These are phyloP conservation scores for Acipenser oxyrinchus DNA, from an alignment of 2,797 vertebrate species.

Conservation along the genomic window DNA sequence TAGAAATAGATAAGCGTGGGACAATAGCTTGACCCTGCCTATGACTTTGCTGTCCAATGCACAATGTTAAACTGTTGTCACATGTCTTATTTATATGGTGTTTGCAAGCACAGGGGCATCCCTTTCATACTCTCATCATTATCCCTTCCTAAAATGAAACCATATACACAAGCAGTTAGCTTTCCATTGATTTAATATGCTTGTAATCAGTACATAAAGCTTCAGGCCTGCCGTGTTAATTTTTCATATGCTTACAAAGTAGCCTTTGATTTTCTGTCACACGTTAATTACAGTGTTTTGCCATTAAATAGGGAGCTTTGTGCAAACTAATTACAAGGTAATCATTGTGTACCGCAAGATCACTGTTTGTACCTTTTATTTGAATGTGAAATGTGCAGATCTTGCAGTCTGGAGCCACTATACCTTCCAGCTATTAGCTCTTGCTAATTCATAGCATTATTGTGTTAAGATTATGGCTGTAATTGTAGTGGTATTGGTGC, in stretches of 20 bases:
- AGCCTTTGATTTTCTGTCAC: slow-evolving; percentile 99
- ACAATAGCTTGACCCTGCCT: too few species aligned
- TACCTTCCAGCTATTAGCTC: slow-evolving; percentile 89
- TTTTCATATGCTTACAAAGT: slow-evolving; percentile 95
- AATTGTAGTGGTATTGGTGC: slow-evolving; percentile 93
- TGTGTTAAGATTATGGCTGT: slow-evolving; percentile 79
- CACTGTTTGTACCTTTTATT: slow-evolving; percentile 88
- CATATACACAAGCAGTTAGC: slow-evolving; percentile 51
- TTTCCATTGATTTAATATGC: slow-evolving; percentile 81
- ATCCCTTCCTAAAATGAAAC: slow-evolving; percentile 25
- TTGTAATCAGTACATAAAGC: slow-evolving; percentile 82
- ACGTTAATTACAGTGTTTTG: slow-evolving; percentile 96
- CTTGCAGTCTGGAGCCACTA: slow-evolving; percentile 75
- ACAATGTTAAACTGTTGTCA: too few species aligned
- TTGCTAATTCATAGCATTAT: slow-evolving; percentile 87
- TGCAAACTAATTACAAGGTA: slow-evolving; percentile 98
- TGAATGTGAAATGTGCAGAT: slow-evolving; percentile 75
- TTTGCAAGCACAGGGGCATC: slow-evolving; percentile 2
- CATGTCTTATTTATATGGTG: too few species aligned
- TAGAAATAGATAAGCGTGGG: too few species aligned
- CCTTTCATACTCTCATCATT: slow-evolving; percentile 13
- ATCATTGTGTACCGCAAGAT: slow-evolving; percentile 87
- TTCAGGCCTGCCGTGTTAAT: slow-evolving; percentile 82
- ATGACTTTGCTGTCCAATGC: too few species aligned
- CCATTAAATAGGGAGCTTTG: slow-evolving; percentile 96